Evolutionary conservation across 2,797 vertebrate genomes (phyloP).

Genomic region (Enoplosus armatus): DNA sequence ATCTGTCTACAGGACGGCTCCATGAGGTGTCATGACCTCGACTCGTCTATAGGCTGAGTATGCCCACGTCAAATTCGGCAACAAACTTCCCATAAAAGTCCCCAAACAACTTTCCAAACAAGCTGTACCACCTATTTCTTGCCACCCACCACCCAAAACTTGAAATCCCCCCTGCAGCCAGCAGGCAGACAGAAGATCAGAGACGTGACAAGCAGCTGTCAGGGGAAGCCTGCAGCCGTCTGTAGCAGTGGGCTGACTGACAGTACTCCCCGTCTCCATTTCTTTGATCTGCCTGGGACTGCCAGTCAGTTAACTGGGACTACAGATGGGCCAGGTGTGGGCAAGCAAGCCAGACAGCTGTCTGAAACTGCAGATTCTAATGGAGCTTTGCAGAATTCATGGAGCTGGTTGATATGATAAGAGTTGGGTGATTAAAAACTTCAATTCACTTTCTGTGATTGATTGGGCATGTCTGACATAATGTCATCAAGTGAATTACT

Average conservation of each 20-base stretch:
- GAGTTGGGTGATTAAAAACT: constrained; percentile 70
- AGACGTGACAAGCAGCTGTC: constrained; percentile 79
- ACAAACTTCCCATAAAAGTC: constrained; percentile 39
- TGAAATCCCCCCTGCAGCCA: constrained; percentile 43
- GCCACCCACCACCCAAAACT: constrained; percentile 47
- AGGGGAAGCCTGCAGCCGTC: constrained; percentile 74
- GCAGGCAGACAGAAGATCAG: constrained; percentile 76
- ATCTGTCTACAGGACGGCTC: not conserved
- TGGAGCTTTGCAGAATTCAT: constrained; percentile 56
- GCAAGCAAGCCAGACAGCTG: constrained; percentile 71
- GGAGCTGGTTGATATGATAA: constrained; percentile 47
- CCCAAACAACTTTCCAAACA: constrained; percentile 60
- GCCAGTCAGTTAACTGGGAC: constrained; percentile 72
- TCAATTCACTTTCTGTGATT: constrained; percentile 74
- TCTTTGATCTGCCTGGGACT: constrained; percentile 79
- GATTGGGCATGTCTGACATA: constrained; percentile 68
- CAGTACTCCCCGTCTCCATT: constrained; percentile 68
- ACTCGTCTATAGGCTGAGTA: not conserved
- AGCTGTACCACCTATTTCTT: constrained; percentile 27
- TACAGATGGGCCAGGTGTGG: constrained; percentile 82
- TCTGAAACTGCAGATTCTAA: constrained; percentile 56
- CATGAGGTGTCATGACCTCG: not conserved
- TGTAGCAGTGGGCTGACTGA: constrained; percentile 74
- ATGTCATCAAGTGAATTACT: constrained; percentile 71
- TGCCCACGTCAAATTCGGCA: not conserved